Evolutionary conservation across 2,888 invertebrate genomes (phyloP), one percentile per base, ranked within the genome.

Genomic region (Scaptomyza flava): DNA sequence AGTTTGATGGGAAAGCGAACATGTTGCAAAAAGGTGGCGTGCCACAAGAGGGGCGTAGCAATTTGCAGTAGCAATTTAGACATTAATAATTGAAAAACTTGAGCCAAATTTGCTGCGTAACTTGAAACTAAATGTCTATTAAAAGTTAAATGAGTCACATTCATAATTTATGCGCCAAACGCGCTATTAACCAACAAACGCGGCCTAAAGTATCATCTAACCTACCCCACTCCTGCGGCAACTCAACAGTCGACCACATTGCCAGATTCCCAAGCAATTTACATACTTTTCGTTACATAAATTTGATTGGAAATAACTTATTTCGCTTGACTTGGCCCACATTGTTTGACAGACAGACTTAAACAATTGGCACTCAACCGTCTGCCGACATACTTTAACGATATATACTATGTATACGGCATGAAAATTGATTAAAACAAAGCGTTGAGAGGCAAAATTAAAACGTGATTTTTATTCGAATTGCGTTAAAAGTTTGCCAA

Each of bases 61-160:
- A 45, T 50, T 54, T 17, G 64, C 41, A 20, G 67, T 17, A 45
- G 72, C 72, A 67, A 75, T 72, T 75, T 68, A 50, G 43, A 56
- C 77, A 75, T 75, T 72, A 77, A 75, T 75, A 72, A 75, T 75
- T 75, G 62, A 75, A 77, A 71, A 75, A 75, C 72, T 75, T 75
- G 75, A 61, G 54, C 62, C 52, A 77, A 75, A 75, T 62, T 68
- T 62, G 72, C 72, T 68, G 72, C 72, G 64, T 65, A 75, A 75
- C 68, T 67, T 68, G 68, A 61, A 77, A 72, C 68, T 75, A 75
- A 75, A 77, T 75, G 75, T 27, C 75, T 77, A 75, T 75, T 75
- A 75, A 77, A 75, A 75, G 77, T 75, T 77, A 68, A 75, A 62
- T 72, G 77, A 72, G 68, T 61, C 62, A 52, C 72, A 77, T 75